phyloP scores from a whole-genome alignment of 1,140 invertebrate genomes.

The Eriocheir sinensis region DNA sequence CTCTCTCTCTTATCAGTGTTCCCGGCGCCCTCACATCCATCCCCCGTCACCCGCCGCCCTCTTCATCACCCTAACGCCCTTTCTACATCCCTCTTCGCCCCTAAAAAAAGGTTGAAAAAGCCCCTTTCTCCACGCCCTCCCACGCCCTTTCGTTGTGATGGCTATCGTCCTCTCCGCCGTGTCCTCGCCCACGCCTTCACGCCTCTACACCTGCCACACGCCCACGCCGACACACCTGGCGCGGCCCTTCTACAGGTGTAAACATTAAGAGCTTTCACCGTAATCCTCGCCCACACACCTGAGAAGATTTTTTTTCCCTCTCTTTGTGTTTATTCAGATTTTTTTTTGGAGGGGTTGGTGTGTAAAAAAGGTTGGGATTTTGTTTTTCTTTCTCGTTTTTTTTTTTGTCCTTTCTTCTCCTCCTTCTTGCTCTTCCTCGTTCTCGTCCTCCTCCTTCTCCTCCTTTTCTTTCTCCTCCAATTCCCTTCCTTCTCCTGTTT shows the following conservation, averaged over 20 bases:
- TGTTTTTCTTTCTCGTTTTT: no score
- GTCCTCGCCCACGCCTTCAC: background rate
- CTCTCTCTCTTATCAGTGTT: background rate
- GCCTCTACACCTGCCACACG: background rate
- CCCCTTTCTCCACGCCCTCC: background rate
- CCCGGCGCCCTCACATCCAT: background rate
- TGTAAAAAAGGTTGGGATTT: no score
- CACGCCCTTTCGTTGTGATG: background rate
- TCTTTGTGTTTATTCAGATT: no score
- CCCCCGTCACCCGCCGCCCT: background rate
- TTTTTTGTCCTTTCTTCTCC: no score
- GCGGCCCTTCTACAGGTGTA: background rate
- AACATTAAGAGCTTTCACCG: background rate
- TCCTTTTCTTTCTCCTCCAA: no score
- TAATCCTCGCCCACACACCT: background rate
- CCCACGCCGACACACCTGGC: no score
- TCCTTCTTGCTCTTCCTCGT: no score
- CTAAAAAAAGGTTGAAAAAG: background rate
- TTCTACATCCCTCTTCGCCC: background rate
- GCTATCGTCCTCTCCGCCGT: background rate
- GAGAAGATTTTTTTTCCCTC: no score
- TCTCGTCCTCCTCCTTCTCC: no score
- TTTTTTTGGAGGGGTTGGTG: no score
- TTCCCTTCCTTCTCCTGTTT: no score
- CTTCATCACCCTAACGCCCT: conserved; percentile 27